Evolutionary conservation across 1,140 invertebrate species (phyloP).

Genomic region (Drosophila elegans): DNA sequence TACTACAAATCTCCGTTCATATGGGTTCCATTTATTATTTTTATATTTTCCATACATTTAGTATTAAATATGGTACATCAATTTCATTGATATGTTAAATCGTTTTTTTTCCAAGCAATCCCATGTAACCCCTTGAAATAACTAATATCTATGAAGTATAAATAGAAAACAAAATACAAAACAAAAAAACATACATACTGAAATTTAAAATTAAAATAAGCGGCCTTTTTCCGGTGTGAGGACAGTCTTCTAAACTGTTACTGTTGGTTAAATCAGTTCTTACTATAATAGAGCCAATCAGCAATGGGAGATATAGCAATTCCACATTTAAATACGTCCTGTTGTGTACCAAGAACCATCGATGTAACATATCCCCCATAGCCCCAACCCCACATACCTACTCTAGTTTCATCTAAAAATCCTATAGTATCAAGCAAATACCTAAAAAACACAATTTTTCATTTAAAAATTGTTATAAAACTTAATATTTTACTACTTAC

Average conservation of each 20-base stretch:
- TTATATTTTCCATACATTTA: too few species aligned
- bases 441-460: slow-evolving; percentile 85
- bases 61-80: too few species aligned
- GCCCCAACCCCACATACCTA: slow-evolving; percentile 98
- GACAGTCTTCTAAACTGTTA: background rate
- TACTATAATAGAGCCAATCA: slow-evolving; percentile 98
- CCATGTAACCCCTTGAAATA: too few species aligned
- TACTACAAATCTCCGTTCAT: too few species aligned
- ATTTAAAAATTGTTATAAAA: background rate
- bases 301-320: slow-evolving; percentile 96
- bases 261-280: slow-evolving; percentile 77
- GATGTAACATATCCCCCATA: slow-evolving; percentile 97
- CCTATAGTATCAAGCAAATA: slow-evolving; percentile 92
- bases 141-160: too few species aligned
- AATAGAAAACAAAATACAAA: background rate
- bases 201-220: too few species aligned
- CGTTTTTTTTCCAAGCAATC: too few species aligned
- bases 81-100: too few species aligned
- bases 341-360: slow-evolving; percentile 94
- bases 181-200: too few species aligned
- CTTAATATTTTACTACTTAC: slow-evolving; percentile 84
- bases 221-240: background rate
- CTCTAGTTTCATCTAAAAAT: slow-evolving; percentile 93
- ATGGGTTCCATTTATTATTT: too few species aligned
- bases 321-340: slow-evolving; percentile 95